phyloP scores from a whole-genome alignment of 2,888 invertebrate genomes.

The Teinopalpus imperialis region DNA sequence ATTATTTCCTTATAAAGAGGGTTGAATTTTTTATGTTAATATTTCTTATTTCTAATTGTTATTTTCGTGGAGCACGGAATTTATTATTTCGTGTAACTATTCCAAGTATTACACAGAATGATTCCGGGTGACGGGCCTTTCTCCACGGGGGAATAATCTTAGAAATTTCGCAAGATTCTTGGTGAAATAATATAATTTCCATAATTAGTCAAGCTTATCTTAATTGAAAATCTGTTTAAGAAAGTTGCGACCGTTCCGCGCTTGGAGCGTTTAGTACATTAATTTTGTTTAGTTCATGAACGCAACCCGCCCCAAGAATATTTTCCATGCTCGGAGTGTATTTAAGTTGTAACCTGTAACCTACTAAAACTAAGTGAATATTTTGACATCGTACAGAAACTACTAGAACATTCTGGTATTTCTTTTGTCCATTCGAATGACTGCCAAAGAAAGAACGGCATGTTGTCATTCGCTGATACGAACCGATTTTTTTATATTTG shows the following conservation, averaged over 20 bases:
- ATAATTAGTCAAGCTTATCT: constrained; percentile 26
- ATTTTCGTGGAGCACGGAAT: not conserved
- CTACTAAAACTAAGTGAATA: not conserved
- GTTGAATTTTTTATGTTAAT: no score
- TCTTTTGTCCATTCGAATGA: no score
- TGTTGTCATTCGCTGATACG: no score
- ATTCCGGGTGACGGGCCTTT: constrained; percentile 2
- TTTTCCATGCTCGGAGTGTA: not conserved
- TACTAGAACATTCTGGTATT: no score
- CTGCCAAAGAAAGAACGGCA: no score
- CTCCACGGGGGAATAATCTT: constrained; percentile 1
- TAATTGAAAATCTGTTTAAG: constrained; percentile 22
- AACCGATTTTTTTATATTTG: no score
- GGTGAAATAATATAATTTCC: constrained; percentile 24
- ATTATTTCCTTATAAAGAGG: no score
- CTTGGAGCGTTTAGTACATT: constrained; percentile 7
- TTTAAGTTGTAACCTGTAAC: not conserved
- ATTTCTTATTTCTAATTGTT: no score
- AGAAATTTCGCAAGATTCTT: constrained; percentile 18
- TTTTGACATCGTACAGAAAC: no score
- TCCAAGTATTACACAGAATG: constrained; percentile 7
- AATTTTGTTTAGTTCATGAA: constrained; percentile 7
- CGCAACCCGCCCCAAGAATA: not conserved
- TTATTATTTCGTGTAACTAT: not conserved
- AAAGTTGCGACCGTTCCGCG: constrained; percentile 12